Evolutionary conservation across 2,888 invertebrate genomes (phyloP), one percentile per base, ranked within the genome.

Genomic region (Drosophila rellima): DNA sequence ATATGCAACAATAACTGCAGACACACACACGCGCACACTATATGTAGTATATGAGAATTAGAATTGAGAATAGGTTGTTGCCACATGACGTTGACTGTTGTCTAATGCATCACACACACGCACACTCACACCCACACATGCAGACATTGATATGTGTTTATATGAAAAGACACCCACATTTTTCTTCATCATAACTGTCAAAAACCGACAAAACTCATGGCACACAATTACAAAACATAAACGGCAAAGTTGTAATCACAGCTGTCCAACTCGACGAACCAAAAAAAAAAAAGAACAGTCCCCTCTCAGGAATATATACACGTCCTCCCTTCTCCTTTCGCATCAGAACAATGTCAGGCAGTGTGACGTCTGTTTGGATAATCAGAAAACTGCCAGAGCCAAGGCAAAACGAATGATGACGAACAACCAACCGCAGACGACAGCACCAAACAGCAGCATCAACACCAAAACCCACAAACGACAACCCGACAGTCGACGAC

Each of bases 101-200:
- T 55, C 60, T 59, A 77, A 77, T 71, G 68, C 72, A 59, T 60
- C 57, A 63, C 31, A 17, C 20, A 59, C 51, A 60, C 33, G 48
- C 42, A 50, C 42, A 59, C 26, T 48, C 20, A 26, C 23, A 18
- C 17, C 31, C 55, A 59, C 35, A 55, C 20, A 20, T 23, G n/a
- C 13, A 8, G n/a, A 26, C 40, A 31, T 40, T 31, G 42, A 11
- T 52, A 45, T 37, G 54, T 62, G 54, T 47, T 37, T 44, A 35
- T 66, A 40, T 61, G 63, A 31, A 45, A 61, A 48, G 67, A 61
- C 65, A 75, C 45, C 79, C 74, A 75, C 75, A 73, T 75, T 78
- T 82, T 87, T 87, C 85, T 82, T 77, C 88, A 83, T 85, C 82
- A 83, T 83, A 83, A 84, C 85, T 83, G 82, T 83, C 82, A 84